phyloP scores from a whole-genome alignment of 2,888 invertebrate species.

The Heliconius ismenius region DNA sequence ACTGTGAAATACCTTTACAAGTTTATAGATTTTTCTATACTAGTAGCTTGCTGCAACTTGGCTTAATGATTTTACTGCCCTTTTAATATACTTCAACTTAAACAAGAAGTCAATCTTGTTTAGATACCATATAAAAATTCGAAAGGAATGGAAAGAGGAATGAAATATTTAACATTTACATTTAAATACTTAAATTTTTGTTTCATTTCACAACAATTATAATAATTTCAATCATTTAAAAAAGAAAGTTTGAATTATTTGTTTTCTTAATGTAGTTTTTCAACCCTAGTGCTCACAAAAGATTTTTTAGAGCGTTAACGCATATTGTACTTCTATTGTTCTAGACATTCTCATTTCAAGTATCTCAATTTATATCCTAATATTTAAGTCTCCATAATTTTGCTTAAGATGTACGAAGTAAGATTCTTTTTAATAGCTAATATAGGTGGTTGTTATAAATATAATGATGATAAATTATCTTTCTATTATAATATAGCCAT shows the following conservation, averaged over 20 bases:
- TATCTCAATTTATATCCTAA: neutral
- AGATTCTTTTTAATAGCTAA: neutral
- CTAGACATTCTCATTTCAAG: neutral
- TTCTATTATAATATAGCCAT: neutral
- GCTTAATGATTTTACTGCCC: too few relatives aligned
- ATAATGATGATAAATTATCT: neutral
- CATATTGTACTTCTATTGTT: slow-evolving; percentile 13
- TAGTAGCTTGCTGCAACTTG: neutral
- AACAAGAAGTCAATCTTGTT: too few relatives aligned
- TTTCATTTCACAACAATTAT: too few relatives aligned
- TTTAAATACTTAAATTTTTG: too few relatives aligned
- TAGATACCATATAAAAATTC: too few relatives aligned
- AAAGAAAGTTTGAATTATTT: too few relatives aligned
- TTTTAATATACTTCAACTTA: too few relatives aligned
- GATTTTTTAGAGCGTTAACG: slow-evolving; percentile 20
- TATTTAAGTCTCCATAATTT: neutral
- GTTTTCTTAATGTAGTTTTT: too few relatives aligned
- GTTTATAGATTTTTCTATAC: slow-evolving; percentile 3
- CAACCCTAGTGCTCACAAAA: neutral
- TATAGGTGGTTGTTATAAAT: too few relatives aligned
- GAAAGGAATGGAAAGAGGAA: too few relatives aligned
- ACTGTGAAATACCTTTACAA: slow-evolving; percentile 14
- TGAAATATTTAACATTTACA: too few relatives aligned
- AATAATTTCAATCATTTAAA: too few relatives aligned
- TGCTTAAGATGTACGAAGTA: neutral